Percentiles rank a stretch among this genome's conserved stretches.
These are phyloP conservation scores for Paraplagusia blochii DNA, from an alignment of 2,113 vertebrate genomes.

Conservation along the genomic window DNA sequence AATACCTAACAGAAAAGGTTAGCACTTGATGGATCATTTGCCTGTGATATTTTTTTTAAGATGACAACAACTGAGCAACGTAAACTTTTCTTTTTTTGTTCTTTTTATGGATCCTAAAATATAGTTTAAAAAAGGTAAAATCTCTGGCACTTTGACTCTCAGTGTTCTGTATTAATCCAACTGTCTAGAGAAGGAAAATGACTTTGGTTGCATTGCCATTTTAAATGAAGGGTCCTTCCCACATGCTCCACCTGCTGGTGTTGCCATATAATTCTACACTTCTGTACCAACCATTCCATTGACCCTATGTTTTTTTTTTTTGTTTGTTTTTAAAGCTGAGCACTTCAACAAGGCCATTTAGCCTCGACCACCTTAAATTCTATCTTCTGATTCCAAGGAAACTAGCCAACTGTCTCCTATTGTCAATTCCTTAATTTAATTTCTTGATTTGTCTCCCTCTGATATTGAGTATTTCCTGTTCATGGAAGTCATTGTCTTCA, in stretches of 20 bases:
- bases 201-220: conserved; percentile 3
- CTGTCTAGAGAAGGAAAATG: conserved; percentile 8
- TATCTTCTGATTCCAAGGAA: conserved; percentile 1
- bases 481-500: conserved; percentile 5
- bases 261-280: conserved; percentile 7
- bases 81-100: neutral
- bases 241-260: conserved; percentile 32
- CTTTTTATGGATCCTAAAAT: conserved; percentile 11
- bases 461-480: neutral
- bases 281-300: conserved; percentile 18
- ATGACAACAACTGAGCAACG: conserved; percentile 13
- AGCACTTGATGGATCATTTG: conserved; percentile 26
- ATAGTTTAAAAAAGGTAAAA: conserved; percentile 23
- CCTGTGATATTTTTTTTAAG: conserved; percentile 26
- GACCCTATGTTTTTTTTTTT: neutral
- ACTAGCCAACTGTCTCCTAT: too few relatives aligned
- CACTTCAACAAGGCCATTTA: conserved; percentile 2
- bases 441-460: neutral
- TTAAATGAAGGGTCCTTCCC: conserved; percentile 40
- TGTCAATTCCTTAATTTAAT: conserved; percentile 2
- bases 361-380: neutral
- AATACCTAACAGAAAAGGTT: conserved; percentile 29
- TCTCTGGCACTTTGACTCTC: conserved; percentile 1
- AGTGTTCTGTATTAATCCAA: conserved; percentile 9
- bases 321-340: neutral